Evolutionary conservation across 1,140 invertebrate genomes (phyloP), one percentile per base, ranked within the genome.

Genomic region (Scaptomyza pallida): DNA sequence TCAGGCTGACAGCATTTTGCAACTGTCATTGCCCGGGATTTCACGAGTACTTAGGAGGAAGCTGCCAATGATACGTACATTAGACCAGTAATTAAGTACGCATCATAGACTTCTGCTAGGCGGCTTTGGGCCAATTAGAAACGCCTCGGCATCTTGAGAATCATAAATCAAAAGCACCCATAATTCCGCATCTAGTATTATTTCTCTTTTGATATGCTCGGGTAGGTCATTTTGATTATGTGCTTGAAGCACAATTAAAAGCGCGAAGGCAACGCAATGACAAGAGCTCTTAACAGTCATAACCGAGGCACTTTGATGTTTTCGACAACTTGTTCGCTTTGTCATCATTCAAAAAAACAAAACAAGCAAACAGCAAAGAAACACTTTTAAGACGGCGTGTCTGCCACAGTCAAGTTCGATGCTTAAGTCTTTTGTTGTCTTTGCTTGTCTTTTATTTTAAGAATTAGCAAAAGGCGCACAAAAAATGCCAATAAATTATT

Each of bases 321-420:
- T 74, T 72, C 40, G 44, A 65, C 62, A 85, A 76, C 81, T 77
- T 59, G 79, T 68, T 83, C 81, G 64, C 62, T 57, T 56, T 71
- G 68, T 71, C 45, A 65, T 71, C 51, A 50, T 5, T 50, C 57
- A 37, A 40, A 67, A 40, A 44, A 4, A 16, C 44, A 19, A 26
- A 67, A 50, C n/a, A n/a, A 30, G 6, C 13, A 33, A 52, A 26
- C 21, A 23, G 21, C 41, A 51, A 65, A 30, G 64, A 41, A 59
- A 52, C 67, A 60, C 23, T 80, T 61, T 55, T 54, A 50, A 37
- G 37, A 37, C 21, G 35, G 17, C 68, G 40, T 45, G 48, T 57
- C 54, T 71, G 56, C 37, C 75, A 75, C 73, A 74, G 76, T 89
- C 83, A 88, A 89, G 83, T 88, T 88, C 75, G 83, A 73, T 79